phyloP scores from a whole-genome alignment of 2,113 vertebrate genomes.

The Pseudorhombus dupliciocellatus region DNA sequence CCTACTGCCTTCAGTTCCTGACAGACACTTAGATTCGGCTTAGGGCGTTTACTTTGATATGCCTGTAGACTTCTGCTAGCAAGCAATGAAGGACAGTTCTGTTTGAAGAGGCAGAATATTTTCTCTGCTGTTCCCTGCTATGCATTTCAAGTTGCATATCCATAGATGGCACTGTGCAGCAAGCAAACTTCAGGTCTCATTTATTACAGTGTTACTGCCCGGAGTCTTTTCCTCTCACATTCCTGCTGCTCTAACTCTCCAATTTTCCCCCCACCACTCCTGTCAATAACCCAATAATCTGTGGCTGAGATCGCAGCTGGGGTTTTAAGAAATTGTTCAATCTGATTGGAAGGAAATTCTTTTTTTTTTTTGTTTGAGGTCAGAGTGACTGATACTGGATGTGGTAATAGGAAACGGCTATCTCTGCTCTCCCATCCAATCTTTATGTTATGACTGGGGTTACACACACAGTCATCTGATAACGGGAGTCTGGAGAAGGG shows the following conservation, averaged over 20 bases:
- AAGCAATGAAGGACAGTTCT: constrained; percentile 1
- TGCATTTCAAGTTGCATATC: constrained; percentile 73
- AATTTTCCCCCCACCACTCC: neutral
- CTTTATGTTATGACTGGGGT: constrained; percentile 65
- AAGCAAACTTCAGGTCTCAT: constrained; percentile 47
- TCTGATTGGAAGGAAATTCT: constrained; percentile 19
- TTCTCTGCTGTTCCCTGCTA: neutral
- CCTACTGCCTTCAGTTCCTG: constrained; percentile 4
- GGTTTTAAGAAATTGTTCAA: constrained; percentile 32
- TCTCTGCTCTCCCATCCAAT: constrained; percentile 50
- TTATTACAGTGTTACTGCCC: constrained; percentile 42
- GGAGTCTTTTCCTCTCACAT: constrained; percentile 38
- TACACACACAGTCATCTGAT: constrained; percentile 60
- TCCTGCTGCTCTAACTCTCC: neutral
- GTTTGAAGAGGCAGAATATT: constrained; percentile 4
- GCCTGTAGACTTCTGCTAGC: neutral
- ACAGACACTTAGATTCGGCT: constrained; percentile 6
- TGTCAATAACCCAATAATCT: constrained; percentile 23
- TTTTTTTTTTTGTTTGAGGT: constrained; percentile 24
- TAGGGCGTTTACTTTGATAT: constrained; percentile 3
- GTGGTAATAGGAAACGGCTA: constrained; percentile 54
- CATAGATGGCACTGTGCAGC: constrained; percentile 82
- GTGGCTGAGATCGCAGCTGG: constrained; percentile 36
- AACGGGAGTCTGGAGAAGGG: constrained; percentile 49
- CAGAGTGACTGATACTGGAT: constrained; percentile 37